phyloP scores from a whole-genome alignment of 2,888 invertebrate species.

The Caenorhabditis drosophilae region DNA sequence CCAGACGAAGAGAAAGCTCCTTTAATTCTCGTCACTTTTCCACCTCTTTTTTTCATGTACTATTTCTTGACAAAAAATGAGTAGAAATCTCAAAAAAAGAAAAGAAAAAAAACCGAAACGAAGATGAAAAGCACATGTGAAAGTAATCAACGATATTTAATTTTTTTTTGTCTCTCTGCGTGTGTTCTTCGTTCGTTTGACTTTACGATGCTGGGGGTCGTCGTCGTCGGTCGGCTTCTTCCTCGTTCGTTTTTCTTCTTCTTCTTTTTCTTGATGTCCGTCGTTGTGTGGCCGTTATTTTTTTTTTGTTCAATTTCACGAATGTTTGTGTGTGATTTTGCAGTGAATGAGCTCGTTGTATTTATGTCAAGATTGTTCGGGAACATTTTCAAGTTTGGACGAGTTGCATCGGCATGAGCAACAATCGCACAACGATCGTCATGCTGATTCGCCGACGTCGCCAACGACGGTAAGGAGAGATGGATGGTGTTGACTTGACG shows the following conservation, averaged over 20 bases:
- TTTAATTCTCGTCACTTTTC: no score
- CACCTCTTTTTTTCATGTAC: no score
- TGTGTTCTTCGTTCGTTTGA: no score
- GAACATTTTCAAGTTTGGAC: conserved; percentile 24
- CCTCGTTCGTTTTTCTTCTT: not conserved
- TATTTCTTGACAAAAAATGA: no score
- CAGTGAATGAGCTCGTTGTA: conserved; percentile 30
- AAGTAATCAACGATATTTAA: conserved; percentile 38
- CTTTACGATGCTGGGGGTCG: conserved; percentile 26
- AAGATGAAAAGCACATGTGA: conserved; percentile 29
- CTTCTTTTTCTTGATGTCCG: not conserved
- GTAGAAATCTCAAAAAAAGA: no score
- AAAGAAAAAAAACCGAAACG: no score
- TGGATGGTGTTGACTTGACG: no score
- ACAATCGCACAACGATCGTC: not conserved
- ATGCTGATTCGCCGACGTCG: no score
- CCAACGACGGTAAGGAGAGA: no score
- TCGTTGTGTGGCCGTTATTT: not conserved
- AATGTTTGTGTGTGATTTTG: not conserved
- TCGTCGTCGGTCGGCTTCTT: not conserved
- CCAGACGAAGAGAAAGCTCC: no score
- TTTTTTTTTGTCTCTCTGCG: no score
- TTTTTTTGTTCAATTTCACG: not conserved
- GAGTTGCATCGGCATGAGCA: conserved; percentile 23
- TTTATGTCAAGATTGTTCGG: conserved; percentile 30